Conservation (phyloP, 2,797 vertebrate genomes). For the Hoplostethus mediterraneus region DNA sequence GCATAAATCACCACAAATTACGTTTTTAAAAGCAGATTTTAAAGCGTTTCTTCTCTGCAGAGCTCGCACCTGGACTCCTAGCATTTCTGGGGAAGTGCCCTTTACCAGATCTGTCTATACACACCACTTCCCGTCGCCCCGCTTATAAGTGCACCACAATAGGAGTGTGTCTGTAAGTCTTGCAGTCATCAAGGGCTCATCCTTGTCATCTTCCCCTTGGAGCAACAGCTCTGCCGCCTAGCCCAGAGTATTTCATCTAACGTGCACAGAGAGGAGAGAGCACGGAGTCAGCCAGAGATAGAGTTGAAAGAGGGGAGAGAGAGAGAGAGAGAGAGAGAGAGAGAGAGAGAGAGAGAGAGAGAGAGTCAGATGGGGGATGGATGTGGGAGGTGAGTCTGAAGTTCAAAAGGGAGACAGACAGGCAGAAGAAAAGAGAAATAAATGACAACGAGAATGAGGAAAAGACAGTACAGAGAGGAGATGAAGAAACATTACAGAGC, state of each 20-base stretch:
- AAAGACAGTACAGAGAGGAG: constrained; percentile 14
- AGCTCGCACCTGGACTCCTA: no score
- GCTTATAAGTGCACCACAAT: background rate
- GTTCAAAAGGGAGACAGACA: constrained; percentile 52
- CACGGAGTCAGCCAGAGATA: background rate
- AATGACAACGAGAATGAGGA: constrained; percentile 1
- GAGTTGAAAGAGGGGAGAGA: background rate
- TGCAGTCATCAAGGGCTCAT: constrained; percentile 20
- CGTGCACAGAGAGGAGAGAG: constrained; percentile 23
- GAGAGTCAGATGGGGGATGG: constrained; percentile 20
- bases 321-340: background rate
- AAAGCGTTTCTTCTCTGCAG: no score
- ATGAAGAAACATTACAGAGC: constrained; percentile 50
- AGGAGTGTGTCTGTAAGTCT: background rate
- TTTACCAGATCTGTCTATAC: no score
- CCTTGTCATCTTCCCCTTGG: constrained; percentile 16
- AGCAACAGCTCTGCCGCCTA: constrained; percentile 23
- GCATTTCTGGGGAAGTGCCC: no score
- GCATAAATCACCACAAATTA: no score
- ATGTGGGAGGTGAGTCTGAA: constrained; percentile 35
- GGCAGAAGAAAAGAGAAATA: constrained; percentile 37
- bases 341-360: background rate
- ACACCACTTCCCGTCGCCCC: background rate
- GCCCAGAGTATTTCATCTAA: constrained; percentile 39
- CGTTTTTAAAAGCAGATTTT: no score